Conservation (phyloP, 2,797 vertebrate genomes). For the Melanotaenia nigrans region DNA sequence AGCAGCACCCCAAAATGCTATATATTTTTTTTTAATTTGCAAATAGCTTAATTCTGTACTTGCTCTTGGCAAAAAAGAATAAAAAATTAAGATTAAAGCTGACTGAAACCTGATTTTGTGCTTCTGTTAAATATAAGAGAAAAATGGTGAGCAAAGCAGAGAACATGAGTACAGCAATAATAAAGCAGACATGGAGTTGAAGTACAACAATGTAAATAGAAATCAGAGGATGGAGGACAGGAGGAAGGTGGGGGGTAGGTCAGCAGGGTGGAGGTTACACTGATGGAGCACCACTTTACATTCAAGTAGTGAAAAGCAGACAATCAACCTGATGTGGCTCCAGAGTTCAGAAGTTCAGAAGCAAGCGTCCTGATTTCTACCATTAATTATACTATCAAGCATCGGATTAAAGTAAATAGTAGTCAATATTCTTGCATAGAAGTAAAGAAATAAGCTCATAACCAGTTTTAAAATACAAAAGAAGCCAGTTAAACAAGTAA, state of each 20-base stretch:
- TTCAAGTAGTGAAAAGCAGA: slow-evolving; percentile 60
- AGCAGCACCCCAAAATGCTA: background rate
- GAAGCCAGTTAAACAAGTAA: background rate
- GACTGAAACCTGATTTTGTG: background rate
- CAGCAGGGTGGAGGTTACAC: slow-evolving; percentile 43
- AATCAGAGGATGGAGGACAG: slow-evolving; percentile 30
- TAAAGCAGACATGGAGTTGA: slow-evolving; percentile 48
- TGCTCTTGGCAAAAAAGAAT: background rate
- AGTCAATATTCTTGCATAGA: slow-evolving; percentile 10
- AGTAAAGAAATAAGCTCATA: slow-evolving; percentile 18
- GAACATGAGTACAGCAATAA: slow-evolving; percentile 5
- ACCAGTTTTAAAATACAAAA: background rate
- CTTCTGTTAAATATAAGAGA: slow-evolving; percentile 4
- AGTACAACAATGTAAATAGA: slow-evolving; percentile 30
- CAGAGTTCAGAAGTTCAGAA: slow-evolving; percentile 50
- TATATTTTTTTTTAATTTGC: background rate
- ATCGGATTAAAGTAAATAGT: slow-evolving; percentile 45
- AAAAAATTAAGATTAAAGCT: background rate
- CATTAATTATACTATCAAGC: slow-evolving; percentile 42
- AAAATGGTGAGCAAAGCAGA: slow-evolving; percentile 17
- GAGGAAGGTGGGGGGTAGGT: slow-evolving; percentile 7
- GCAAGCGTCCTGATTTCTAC: slow-evolving; percentile 42
- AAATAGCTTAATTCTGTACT: background rate
- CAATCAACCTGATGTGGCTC: slow-evolving; percentile 67
- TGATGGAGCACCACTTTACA: slow-evolving; percentile 67